Evolutionary conservation across 2,113 vertebrate species (phyloP).

Genomic region (Struthio camelus): DNA sequence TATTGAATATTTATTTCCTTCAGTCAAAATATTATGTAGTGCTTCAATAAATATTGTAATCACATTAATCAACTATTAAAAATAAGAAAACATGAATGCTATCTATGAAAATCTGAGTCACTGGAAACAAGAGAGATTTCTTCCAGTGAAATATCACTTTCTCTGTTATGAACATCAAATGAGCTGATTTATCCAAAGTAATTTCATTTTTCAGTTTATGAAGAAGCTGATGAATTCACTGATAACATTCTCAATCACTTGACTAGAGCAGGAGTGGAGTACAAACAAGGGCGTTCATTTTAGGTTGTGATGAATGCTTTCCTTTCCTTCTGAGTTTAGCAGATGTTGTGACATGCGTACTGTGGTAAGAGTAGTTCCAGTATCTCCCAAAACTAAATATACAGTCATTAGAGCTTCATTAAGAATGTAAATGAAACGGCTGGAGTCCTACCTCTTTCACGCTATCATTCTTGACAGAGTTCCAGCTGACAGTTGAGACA

Average conservation of each 20-base stretch:
- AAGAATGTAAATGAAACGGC: not conserved
- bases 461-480: not conserved
- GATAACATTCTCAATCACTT: not conserved
- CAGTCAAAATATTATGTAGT: not conserved
- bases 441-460: not conserved
- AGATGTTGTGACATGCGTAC: not conserved
- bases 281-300: not conserved
- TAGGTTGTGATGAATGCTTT: not conserved
- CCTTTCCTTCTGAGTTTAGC: not conserved
- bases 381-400: not conserved
- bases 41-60: no score
- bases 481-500: not conserved
- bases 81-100: not conserved
- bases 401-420: not conserved
- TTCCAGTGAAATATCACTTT: not conserved
- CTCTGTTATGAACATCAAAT: not conserved
- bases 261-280: not conserved
- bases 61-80: not conserved
- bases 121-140: not conserved
- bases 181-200: not conserved
- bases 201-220: not conserved
- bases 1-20: not conserved
- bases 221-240: not conserved
- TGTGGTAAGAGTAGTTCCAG: not conserved
- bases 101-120: not conserved